Evolutionary conservation across 2,797 vertebrate species (phyloP), one percentile per base, ranked within the genome.

Genomic region (Pogoniulus pusillus): DNA sequence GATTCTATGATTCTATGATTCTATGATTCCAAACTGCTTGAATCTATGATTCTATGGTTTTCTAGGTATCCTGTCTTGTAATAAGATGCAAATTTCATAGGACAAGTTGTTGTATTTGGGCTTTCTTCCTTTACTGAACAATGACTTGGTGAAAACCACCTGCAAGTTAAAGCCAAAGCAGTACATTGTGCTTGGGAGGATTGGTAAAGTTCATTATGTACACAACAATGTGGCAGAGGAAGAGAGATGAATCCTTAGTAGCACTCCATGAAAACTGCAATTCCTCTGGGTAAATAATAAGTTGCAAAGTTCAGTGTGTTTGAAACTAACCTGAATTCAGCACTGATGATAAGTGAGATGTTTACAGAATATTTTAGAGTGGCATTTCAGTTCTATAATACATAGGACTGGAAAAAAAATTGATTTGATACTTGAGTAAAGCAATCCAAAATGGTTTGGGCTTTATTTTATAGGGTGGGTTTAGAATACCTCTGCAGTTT

Each of bases 311-410:
- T 95, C 84, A 80, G 76, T 94, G 82, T 32, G 65, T 92, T 95
- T 96, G 76, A 95, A 96, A 95, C 91, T 96, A 80, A 94, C 97
- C 96, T 93, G 91, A 96, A 97, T 97, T 96, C 95, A 93, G 43
- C 82, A 83, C 18, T 5, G 22, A 60, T 73, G 87, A 35, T 62
- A 65, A 88, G 72, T 84, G 85, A 96, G 85, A 78, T 94, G 35
- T 90, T 96, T 95, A 76, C 66, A 84, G 87, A 94, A 93, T 94
- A 83, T 93, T 88, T 95, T 84, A 63, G 18, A 81, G 65, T 63
- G 80, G n/a, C 34, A 94, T 72, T 94, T 90, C 53, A 80, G 93
- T 41, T 68, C 35, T 74, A 71, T 94, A 85, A 78, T 66, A 68
- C 62, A 41, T 75, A 77, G 34, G 51, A 64, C 26, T n/a, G n/a